Conservation (phyloP, 2,888 invertebrate genomes). For the Lissonota sp. region DNA sequence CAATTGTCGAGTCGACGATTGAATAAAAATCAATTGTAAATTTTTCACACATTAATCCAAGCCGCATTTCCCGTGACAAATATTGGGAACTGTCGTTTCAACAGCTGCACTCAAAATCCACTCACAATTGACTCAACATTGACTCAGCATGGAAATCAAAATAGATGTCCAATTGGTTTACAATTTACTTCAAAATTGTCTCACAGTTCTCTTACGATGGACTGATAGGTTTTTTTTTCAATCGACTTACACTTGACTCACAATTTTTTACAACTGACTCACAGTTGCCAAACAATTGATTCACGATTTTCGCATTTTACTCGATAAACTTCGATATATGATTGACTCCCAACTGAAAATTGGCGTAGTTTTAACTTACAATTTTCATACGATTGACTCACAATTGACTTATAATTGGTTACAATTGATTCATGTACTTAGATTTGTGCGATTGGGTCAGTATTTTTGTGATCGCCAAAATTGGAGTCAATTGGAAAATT, state of each 20-base stretch:
- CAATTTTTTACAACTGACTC: background rate
- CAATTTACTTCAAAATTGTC: no score
- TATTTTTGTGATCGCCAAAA: conserved; percentile 2
- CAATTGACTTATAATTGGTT: background rate
- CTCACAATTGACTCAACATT: no score
- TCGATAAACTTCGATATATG: background rate
- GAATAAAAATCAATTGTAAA: background rate
- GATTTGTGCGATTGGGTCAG: background rate
- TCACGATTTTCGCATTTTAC: background rate
- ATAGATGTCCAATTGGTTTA: no score
- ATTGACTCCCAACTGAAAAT: no score
- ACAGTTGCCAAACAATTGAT: background rate
- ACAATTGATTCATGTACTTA: background rate
- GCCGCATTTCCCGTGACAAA: no score
- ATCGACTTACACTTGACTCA: no score
- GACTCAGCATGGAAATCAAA: no score
- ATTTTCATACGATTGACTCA: background rate
- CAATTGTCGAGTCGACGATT: background rate
- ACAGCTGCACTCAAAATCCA: no score
- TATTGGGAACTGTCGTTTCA: no score
- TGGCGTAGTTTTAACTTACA: no score
- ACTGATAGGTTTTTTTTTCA: no score
- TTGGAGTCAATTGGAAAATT: background rate
- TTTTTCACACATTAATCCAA: background rate
- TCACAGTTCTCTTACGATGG: no score